Conservation (phyloP, 2,113 vertebrate species). For the Dolichallabes microphthalmus region DNA sequence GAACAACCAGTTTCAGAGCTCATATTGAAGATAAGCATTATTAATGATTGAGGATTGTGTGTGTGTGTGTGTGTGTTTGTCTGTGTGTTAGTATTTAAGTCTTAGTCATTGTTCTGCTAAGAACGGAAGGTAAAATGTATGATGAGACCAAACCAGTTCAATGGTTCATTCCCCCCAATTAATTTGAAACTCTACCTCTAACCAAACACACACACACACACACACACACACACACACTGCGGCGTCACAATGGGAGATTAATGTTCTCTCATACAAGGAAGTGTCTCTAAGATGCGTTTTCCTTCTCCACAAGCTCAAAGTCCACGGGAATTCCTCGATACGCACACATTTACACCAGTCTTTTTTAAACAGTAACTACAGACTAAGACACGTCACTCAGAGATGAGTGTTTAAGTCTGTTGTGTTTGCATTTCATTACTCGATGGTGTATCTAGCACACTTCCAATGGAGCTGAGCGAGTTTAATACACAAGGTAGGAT, state of each 20-base stretch:
- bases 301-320: constrained; percentile 61
- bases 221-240: background rate
- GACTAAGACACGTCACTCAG: background rate
- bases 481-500: constrained; percentile 41
- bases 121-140: background rate
- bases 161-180: background rate
- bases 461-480: constrained; percentile 46
- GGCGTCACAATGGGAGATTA: constrained; percentile 21
- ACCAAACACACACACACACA: constrained; percentile 17
- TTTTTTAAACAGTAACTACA: background rate
- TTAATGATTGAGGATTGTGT: background rate
- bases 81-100: background rate
- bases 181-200: constrained; percentile 6
- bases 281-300: constrained; percentile 55
- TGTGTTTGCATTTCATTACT: constrained; percentile 11
- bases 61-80: no score
- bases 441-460: background rate
- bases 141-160: background rate
- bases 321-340: constrained; percentile 53
- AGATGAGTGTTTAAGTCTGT: background rate
- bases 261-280: constrained; percentile 71
- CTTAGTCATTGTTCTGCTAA: background rate
- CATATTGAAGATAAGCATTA: background rate
- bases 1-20: background rate
- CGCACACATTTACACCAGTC: background rate